phyloP scores from a whole-genome alignment of 2,797 vertebrate genomes.

The Tympanoctomys barrerae region DNA sequence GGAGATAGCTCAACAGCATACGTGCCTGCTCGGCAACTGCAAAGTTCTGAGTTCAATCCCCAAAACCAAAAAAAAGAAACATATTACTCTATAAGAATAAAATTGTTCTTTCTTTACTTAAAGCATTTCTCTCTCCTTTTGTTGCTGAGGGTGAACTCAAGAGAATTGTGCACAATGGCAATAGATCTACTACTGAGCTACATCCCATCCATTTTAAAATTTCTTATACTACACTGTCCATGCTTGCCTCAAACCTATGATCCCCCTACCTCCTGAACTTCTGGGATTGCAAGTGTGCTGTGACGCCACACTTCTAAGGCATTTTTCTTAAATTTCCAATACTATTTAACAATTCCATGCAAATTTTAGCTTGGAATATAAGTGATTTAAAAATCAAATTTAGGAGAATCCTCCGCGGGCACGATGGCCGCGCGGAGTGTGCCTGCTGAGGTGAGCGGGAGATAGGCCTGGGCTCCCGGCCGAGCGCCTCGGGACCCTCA shows the following conservation, averaged over 20 bases:
- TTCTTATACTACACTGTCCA: not conserved
- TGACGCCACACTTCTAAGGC: not conserved
- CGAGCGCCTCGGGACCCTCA: too few species aligned
- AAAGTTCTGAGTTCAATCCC: too few species aligned
- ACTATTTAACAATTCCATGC: constrained; percentile 30
- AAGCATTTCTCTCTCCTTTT: not conserved
- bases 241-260: not conserved
- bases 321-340: constrained; percentile 29
- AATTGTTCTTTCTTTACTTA: constrained; percentile 29
- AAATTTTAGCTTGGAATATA: constrained; percentile 60
- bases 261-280: not conserved
- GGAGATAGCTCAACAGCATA: too few species aligned
- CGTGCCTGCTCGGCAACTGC: too few species aligned
- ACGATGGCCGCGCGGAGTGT: not conserved
- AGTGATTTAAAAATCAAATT: constrained; percentile 51
- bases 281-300: not conserved
- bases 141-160: not conserved
- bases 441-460: fast-evolving
- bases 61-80: not conserved
- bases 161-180: not conserved
- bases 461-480: not conserved
- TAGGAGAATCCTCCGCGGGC: not conserved
- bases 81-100: constrained; percentile 36
- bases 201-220: not conserved
- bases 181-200: not conserved